Base-by-base conservation (phyloP, 2,888 invertebrate species). In the Drosophila macrospina region DNA sequence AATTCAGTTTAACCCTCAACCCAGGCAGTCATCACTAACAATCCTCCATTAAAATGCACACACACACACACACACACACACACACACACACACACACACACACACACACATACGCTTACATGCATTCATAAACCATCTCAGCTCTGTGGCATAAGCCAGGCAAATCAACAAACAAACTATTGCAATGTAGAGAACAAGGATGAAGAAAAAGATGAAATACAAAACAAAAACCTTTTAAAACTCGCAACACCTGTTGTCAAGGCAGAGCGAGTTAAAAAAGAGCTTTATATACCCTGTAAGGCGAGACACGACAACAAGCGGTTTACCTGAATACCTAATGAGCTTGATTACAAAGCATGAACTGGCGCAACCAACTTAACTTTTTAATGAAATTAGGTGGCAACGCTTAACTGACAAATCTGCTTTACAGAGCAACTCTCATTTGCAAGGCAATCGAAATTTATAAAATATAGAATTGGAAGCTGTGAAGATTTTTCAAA, bases 191-290 rank as follows among this genome's bases (percentile, higher is more conserved):
- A 20, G 3, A 20, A 20, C 1, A 36, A 36, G 4, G 28, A 7
- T 5, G 28, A 28, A 15, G 36, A 50, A 11, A 11, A 24, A 28
- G 28, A 37, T 6, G 4, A 5, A 20, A n/a, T 16, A 6, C 13
- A 41, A 32, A 36, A 28, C 15, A 56, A 37, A 37, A 36, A 7
- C n/a, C 3, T 26, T 37, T 37, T 15, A 36, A 50, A 51, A 15
- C 37, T 15, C 26, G 15, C 20, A 57, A 37, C 57, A 57, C 57
- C 57, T 57, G 57, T 57, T 57, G 57, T 36, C 34, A 13, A 13
- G 10, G 5, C 13, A 13, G 3, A 41, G 16, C 26, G 16, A 28
- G 26, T n/a, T n/a, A 5, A 48, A 37, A 11, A 39, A 2, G 5
- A 16, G 37, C 28, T 16, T 39, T 30, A 13, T 11, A 51, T 37